Conservation (phyloP, 1,140 invertebrate genomes). For the Drosophila funebris region DNA sequence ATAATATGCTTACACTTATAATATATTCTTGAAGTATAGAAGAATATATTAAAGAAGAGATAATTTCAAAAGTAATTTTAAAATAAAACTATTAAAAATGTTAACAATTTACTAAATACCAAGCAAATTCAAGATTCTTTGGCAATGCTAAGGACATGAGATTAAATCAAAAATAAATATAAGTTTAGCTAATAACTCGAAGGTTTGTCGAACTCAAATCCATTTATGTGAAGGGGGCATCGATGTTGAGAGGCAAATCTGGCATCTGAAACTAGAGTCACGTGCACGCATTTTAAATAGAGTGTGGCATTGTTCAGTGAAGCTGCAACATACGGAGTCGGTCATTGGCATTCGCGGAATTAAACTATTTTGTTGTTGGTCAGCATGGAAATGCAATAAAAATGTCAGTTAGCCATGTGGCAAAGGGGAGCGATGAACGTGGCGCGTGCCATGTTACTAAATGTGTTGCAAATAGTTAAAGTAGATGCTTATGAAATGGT, state of each 20-base stretch:
- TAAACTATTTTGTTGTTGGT: constrained; percentile 65
- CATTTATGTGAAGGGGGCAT: neutral
- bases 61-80: no score
- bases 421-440: constrained; percentile 39
- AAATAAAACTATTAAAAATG: no score
- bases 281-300: constrained; percentile 59
- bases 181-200: neutral
- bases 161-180: constrained; percentile 7
- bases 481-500: constrained; percentile 26
- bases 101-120: neutral
- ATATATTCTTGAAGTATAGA: no score
- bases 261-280: constrained; percentile 52
- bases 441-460: constrained; percentile 54
- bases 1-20: no score
- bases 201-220: constrained; percentile 17
- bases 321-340: constrained; percentile 32
- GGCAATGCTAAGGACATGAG: no score
- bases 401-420: constrained; percentile 67
- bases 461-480: constrained; percentile 50
- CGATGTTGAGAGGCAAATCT: constrained; percentile 37
- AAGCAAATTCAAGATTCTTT: no score
- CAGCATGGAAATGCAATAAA: constrained; percentile 66
- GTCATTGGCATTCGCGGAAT: constrained; percentile 50
- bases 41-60: no score
- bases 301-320: constrained; percentile 13